phyloP scores from a whole-genome alignment of 92 coral and sea anemone species.

The Umimayanthus chanpuru region DNA sequence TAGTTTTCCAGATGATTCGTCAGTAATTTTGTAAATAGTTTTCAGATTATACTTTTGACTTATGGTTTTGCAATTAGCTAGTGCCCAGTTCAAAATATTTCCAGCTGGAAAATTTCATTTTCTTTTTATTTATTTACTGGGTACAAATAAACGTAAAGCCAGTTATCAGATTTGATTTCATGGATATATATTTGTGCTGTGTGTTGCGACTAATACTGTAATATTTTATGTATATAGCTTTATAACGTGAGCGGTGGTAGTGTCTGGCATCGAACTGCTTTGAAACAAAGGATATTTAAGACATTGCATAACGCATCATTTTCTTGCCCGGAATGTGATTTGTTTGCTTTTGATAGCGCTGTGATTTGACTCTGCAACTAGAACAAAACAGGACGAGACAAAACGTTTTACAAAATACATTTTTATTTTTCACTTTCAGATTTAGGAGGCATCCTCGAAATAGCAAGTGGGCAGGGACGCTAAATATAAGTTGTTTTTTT shows the following conservation, averaged over 20 bases:
- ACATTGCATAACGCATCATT: not conserved
- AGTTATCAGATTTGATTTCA: too few relatives aligned
- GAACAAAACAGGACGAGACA: not conserved
- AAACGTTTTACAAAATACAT: not conserved
- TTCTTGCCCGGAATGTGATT: not conserved
- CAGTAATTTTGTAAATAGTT: too few relatives aligned
- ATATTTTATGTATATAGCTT: not conserved
- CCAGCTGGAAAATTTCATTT: too few relatives aligned
- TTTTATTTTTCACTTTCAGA: not conserved
- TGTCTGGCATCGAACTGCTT: not conserved
- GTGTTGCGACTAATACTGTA: too few relatives aligned
- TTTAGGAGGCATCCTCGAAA: not conserved
- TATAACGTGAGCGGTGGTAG: not conserved
- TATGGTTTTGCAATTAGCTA: too few relatives aligned
- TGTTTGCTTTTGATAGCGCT: not conserved
- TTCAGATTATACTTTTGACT: too few relatives aligned
- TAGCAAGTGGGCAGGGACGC: not conserved
- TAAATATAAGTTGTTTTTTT: not conserved
- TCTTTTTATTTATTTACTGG: too few relatives aligned
- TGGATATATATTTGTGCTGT: too few relatives aligned
- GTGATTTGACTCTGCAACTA: too few relatives aligned
- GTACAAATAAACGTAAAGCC: too few relatives aligned
- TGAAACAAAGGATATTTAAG: not conserved
- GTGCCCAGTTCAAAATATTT: too few relatives aligned
- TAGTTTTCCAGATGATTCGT: too few relatives aligned